phyloP scores from a whole-genome alignment of 2,797 vertebrate species.

The Tiaroga cobitis region DNA sequence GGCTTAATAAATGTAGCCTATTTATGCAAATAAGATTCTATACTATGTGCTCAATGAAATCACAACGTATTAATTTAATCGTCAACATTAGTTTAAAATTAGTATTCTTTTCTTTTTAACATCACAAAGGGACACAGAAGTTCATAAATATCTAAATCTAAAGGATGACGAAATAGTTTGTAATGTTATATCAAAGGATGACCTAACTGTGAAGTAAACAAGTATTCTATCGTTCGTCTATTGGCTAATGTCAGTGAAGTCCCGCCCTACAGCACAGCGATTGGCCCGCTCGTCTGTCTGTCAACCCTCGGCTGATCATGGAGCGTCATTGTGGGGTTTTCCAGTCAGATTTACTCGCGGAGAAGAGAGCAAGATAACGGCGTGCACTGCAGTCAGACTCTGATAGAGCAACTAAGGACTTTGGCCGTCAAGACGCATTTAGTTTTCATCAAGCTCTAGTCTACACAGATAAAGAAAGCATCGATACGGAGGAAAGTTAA shows the following conservation, averaged over 20 bases:
- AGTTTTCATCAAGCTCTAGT: neutral
- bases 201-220: slow-evolving; percentile 39
- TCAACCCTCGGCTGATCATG: slow-evolving; percentile 64
- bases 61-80: neutral
- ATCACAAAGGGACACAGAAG: neutral
- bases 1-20: neutral
- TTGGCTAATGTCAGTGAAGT: slow-evolving; percentile 40
- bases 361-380: neutral
- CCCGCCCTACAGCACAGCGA: slow-evolving; percentile 39
- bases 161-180: slow-evolving; percentile 57
- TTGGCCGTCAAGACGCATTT: neutral
- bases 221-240: neutral
- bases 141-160: neutral
- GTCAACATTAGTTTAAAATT: neutral
- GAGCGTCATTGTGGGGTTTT: slow-evolving; percentile 69
- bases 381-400: neutral
- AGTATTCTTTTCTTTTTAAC: neutral
- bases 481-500: neutral
- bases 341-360: slow-evolving; percentile 43
- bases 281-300: slow-evolving; percentile 62
- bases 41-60: neutral
- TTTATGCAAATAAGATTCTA: neutral
- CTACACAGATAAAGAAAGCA: neutral
- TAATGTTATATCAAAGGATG: slow-evolving; percentile 43
- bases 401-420: slow-evolving; percentile 11